Conservation (phyloP, 2,113 vertebrate genomes). For the Cochlearius cochlearius region DNA sequence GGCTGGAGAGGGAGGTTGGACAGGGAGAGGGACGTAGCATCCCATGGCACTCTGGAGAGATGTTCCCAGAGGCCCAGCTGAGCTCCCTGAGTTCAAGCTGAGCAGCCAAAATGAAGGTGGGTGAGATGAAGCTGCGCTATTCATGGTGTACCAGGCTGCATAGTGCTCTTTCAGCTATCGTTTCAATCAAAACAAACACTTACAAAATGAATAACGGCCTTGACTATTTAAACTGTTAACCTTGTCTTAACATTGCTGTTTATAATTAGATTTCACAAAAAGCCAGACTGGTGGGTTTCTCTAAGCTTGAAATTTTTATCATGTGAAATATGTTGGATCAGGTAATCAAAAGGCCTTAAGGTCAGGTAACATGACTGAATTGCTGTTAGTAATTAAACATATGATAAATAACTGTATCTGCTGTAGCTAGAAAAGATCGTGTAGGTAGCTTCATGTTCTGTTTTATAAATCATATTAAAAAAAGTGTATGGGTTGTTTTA, state of each 20-base stretch:
- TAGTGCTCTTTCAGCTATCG: not conserved
- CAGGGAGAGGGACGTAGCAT: fast-evolving
- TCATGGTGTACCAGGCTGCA: not conserved
- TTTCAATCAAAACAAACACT: not conserved
- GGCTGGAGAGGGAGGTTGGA: not conserved
- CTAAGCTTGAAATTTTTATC: conserved; percentile 25
- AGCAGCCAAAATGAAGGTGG: not conserved
- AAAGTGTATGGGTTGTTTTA: conserved; percentile 35
- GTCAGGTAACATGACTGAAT: conserved; percentile 37
- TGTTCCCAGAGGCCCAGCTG: not conserved
- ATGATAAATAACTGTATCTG: conserved; percentile 32
- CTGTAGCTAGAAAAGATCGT: not conserved
- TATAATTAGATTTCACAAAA: conserved; percentile 51
- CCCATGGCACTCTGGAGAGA: fast-evolving
- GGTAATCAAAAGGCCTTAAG: conserved; percentile 41
- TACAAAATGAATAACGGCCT: not conserved
- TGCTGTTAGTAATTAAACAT: conserved; percentile 53
- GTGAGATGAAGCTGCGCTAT: not conserved
- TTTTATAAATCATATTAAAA: conserved; percentile 62
- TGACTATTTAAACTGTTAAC: not conserved
- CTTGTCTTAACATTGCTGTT: not conserved
- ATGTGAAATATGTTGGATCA: conserved; percentile 42
- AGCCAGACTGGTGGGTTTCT: conserved; percentile 14
- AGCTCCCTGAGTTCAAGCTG: not conserved
- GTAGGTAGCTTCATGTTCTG: conserved; percentile 53